A percentile compares a stretch with the other conserved stretches of the same genome.
Evolutionary conservation across 2,113 vertebrate species (phyloP).

Genomic region (Elephantulus edwardii): DNA sequence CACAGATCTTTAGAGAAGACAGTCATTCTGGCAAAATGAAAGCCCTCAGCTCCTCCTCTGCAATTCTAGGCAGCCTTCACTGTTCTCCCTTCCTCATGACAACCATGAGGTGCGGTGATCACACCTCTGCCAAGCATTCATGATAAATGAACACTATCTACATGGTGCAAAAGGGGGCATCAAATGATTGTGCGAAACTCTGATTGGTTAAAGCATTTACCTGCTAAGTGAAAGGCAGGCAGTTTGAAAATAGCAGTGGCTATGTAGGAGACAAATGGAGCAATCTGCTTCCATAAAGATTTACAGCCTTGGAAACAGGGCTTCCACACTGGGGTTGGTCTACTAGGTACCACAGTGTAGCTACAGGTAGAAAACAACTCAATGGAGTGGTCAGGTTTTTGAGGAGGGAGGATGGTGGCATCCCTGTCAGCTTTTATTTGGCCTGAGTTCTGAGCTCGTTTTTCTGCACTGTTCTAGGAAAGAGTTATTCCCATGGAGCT

Average conservation of each 20-base stretch:
- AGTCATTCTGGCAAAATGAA: constrained; percentile 80
- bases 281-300: no score
- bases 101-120: constrained; percentile 72
- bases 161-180: constrained; percentile 63
- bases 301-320: no score
- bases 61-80: constrained; percentile 45
- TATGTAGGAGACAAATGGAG: no score
- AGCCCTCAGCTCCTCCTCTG: constrained; percentile 63
- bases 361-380: no score
- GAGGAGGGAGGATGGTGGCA: constrained; percentile 34
- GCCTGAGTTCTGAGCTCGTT: constrained; percentile 54
- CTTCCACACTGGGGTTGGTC: no score
- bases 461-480: constrained; percentile 56
- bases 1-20: constrained; percentile 76
- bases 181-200: no score
- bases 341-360: no score
- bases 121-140: constrained; percentile 80
- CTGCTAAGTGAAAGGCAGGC: no score
- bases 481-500: constrained; percentile 63
- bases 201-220: no score
- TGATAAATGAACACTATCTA: constrained; percentile 73
- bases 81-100: constrained; percentile 74
- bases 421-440: constrained; percentile 72
- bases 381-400: constrained; percentile 35
- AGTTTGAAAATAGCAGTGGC: no score